Conservation (phyloP, 2,888 invertebrate genomes). For the Drosophila greeni region DNA sequence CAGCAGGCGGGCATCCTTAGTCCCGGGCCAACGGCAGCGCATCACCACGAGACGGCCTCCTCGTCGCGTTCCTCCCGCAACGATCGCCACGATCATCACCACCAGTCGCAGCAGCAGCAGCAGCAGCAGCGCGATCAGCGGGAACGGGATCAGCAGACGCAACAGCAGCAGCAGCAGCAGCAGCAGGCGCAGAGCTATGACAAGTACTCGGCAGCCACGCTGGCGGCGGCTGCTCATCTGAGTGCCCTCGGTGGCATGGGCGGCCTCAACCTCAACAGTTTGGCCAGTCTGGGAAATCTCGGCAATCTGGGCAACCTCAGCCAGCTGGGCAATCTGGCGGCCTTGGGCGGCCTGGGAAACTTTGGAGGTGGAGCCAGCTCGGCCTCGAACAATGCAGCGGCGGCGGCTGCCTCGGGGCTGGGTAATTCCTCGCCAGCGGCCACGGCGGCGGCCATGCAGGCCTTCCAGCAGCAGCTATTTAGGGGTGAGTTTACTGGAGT, state of each 20-base stretch:
- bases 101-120: constrained; percentile 61
- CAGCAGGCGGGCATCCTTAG: constrained; percentile 63
- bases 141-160: constrained; percentile 69
- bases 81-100: constrained; percentile 66
- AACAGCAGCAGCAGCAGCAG: constrained; percentile 73
- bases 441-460: constrained; percentile 88
- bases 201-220: constrained; percentile 80
- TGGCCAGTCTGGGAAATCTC: constrained; percentile 74
- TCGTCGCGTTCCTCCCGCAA: constrained; percentile 66
- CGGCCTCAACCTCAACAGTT: constrained; percentile 76
- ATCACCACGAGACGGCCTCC: constrained; percentile 63
- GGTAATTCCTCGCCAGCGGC: constrained; percentile 79
- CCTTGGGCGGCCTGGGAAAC: constrained; percentile 72
- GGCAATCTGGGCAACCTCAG: constrained; percentile 70
- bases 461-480: constrained; percentile 89
- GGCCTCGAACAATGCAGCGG: constrained; percentile 79
- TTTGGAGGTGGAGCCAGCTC: constrained; percentile 75
- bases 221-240: constrained; percentile 79
- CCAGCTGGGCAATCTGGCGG: constrained; percentile 76
- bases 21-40: constrained; percentile 62
- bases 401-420: constrained; percentile 73
- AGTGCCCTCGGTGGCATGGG: constrained; percentile 76
- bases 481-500: constrained; percentile 81
- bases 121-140: constrained; percentile 67
- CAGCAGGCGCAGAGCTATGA: constrained; percentile 76